Conservation (phyloP, 1,140 invertebrate genomes). For the Frieseomelitta varia region DNA sequence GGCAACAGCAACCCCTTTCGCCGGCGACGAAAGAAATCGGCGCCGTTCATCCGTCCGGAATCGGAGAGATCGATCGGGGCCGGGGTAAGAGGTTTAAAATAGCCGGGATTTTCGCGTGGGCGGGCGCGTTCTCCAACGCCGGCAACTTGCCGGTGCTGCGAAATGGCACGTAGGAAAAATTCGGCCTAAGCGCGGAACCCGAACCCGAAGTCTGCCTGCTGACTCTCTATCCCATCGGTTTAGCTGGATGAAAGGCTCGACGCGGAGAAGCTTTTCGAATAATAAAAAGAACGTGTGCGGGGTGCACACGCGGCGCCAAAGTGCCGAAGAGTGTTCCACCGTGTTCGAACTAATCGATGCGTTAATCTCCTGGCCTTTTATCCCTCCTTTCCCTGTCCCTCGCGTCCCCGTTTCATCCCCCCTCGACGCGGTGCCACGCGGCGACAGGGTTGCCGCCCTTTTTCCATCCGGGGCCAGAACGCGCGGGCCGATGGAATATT, state of each 20-base stretch:
- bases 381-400: conserved; percentile 39
- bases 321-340: conserved; percentile 77
- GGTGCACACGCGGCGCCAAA: conserved; percentile 68
- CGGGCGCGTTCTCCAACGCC: neutral
- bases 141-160: neutral
- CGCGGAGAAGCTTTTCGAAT: conserved; percentile 47
- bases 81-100: conserved; percentile 12
- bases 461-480: conserved; percentile 55
- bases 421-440: conserved; percentile 11
- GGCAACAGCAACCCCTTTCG: neutral
- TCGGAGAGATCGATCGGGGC: conserved; percentile 8
- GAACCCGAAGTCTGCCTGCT: neutral
- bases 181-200: conserved; percentile 18
- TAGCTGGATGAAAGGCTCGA: conserved; percentile 28
- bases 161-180: conserved; percentile 11
- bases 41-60: neutral
- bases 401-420: conserved; percentile 29
- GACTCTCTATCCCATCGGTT: conserved; percentile 32
- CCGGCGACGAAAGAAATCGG: neutral
- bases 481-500: conserved; percentile 59
- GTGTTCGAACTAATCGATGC: conserved; percentile 78
- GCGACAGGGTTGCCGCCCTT: conserved; percentile 50
- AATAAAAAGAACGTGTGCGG: conserved; percentile 61
- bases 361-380: conserved; percentile 77
- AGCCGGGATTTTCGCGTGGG: conserved; percentile 28